phyloP scores from a whole-genome alignment of 37 sponge, comb jelly and placozoan species.

The Haliclona indistincta region DNA sequence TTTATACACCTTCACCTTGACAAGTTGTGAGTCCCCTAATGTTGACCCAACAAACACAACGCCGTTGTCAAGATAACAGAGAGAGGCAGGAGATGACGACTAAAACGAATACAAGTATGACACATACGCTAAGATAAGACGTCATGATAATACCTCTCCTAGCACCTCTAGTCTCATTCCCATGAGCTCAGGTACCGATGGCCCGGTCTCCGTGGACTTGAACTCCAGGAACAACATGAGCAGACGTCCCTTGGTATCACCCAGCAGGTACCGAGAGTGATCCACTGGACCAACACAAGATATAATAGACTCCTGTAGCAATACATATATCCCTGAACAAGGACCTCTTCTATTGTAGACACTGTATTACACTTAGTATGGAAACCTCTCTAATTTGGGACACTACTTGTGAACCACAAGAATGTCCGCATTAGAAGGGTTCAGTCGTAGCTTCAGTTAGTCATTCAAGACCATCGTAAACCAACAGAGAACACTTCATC shows the following conservation, averaged over 20 bases:
- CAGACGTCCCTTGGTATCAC: slow-evolving; percentile 80
- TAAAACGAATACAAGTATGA: slow-evolving; percentile 15
- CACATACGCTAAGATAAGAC: neutral
- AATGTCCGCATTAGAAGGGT: no score
- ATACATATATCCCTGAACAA: no score
- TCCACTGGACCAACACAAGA: slow-evolving; percentile 74
- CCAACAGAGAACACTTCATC: no score
- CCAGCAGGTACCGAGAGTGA: slow-evolving; percentile 74
- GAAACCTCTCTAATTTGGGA: no score
- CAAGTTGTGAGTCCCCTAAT: slow-evolving; percentile 85
- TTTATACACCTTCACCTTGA: slow-evolving; percentile 49
- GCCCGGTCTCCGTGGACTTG: slow-evolving; percentile 45
- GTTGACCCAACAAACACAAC: slow-evolving; percentile 88
- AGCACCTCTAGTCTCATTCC: slow-evolving; percentile 55
- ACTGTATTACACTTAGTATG: neutral
- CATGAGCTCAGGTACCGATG: neutral
- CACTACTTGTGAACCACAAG: no score
- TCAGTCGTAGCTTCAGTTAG: no score
- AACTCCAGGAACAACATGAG: slow-evolving; percentile 80
- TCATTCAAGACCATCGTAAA: no score
- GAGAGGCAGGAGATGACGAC: slow-evolving; percentile 43
- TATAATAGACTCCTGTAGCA: slow-evolving; percentile 54
- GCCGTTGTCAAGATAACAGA: slow-evolving; percentile 92
- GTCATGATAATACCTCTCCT: slow-evolving; percentile 49
- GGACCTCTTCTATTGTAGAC: neutral